Evolutionary conservation across 37 sponge, comb jelly and placozoan genomes (phyloP), one percentile per base, ranked within the genome.

Genomic region (Ianthella basta): DNA sequence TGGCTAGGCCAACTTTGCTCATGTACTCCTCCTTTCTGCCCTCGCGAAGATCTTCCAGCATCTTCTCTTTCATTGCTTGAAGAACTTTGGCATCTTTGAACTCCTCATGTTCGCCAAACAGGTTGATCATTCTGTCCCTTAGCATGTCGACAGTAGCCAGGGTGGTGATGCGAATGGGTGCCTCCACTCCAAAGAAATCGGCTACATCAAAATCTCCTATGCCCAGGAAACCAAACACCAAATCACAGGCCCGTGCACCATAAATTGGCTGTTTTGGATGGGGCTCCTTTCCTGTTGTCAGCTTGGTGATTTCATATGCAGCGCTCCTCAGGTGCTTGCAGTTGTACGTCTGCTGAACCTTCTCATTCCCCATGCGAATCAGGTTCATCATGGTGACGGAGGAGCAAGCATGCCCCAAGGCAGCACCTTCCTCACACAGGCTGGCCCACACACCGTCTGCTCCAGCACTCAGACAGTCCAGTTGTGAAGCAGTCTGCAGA

Each of bases 401-500:
- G n/a, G 96, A 91, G 59, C 85, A 88, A 13, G 96, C 93, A 55
- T 96, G 96, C 0, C 96, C 96, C 64, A 96, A 10, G 15, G 93
- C 93, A 37, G 96, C 96, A 27, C 96, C 96, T 84, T 96, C 96
- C 15, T 86, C 91, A 50, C 93, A 96, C 55, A 96, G 12, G 61
- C 91, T 91, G 38, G 89, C 89, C 96, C 96, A 96, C 13, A 96
- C 87, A 14, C 96, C 96, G 64, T 93, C 86, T 8, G 93, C 96
- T 40, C 96, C 96, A 34, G 60, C 80, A 55, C 84, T 80, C 18
- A 96, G 86, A 81, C 93, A 92, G 30, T 87, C 91, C 41, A 96
- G 85, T 44, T 85, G 86, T 0, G 93, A 50, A 2, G 93, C 91
- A 18, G 81, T 84, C 60, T 77, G 83, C 13, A 92, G 84, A n/a